Evolutionary conservation across 1,140 invertebrate genomes (phyloP), one percentile per base, ranked within the genome.

Genomic region (Drosophila saltans): DNA sequence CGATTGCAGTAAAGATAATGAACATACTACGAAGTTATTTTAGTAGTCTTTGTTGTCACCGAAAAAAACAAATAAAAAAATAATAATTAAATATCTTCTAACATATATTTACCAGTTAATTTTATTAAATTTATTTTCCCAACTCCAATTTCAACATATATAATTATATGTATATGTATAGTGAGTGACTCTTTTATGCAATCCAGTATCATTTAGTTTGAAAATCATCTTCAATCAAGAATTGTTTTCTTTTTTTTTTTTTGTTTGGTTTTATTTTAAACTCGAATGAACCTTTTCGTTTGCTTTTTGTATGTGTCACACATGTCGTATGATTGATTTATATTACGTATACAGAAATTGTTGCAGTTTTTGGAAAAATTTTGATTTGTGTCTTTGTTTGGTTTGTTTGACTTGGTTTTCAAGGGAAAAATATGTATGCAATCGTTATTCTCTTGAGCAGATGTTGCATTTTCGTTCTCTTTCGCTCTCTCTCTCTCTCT

Each of bases 281-380:
- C 9, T 36, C 5, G 3, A 3, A 4, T 10, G n/a, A 43, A 16
- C 59, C 43, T 74, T 57, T 67, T 61, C 40, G 10, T 64, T 48
- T 74, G 68, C 33, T 72, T 78, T 69, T 57, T 70, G 75, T 60
- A 64, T 79, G 52, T 73, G 79, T 52, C 64, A 59, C 75, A 79
- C 69, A 76, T 76, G 75, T 82, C 69, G 83, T 86, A 79, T 88
- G 72, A 82, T 86, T 88, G 79, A 86, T 88, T 86, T 85, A 78
- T 78, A 72, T 78, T 76, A 69, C 74, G 16, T 43, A 71, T 58
- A 75, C 59, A 56, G 43, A 62, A 71, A 62, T 66, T 66, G 58
- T 71, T 76, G 58, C 75, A 69, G 21, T 76, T 64, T 60, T 75
- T 36, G 40, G 43, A 21, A 24, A 61, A 36, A 33, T 64, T 61